Evolutionary conservation across 2,113 vertebrate genomes (phyloP).

Genomic region (Percina caprodes): DNA sequence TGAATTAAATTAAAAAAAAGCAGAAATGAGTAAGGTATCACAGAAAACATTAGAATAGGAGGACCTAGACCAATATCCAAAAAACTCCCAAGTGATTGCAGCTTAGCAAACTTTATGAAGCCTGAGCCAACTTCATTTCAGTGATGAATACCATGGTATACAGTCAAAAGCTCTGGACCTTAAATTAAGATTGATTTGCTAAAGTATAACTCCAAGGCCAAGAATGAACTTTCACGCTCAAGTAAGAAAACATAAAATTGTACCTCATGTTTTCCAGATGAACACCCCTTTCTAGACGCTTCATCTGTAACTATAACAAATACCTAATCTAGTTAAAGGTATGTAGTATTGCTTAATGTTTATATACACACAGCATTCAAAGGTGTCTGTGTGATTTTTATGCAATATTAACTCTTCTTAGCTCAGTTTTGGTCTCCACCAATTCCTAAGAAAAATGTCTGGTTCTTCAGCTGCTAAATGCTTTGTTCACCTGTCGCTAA

Average conservation of each 20-base stretch:
- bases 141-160: background rate
- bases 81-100: background rate
- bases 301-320: background rate
- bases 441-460: background rate
- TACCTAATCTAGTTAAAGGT: too few species aligned
- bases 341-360: too few species aligned
- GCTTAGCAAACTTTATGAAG: background rate
- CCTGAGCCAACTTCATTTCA: background rate
- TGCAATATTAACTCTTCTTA: background rate
- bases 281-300: background rate
- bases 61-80: background rate
- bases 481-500: background rate
- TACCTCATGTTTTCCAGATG: background rate
- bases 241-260: background rate
- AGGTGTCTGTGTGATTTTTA: too few species aligned
- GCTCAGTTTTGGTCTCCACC: background rate
- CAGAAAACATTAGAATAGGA: background rate
- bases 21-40: background rate
- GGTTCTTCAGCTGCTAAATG: background rate
- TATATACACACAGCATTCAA: too few species aligned
- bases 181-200: background rate
- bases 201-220: background rate
- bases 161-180: background rate
- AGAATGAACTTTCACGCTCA: background rate
- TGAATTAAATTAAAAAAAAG: constrained; percentile 1